These are phyloP conservation scores for Percopsis omiscomaycus DNA, from an alignment of 2,797 vertebrate species.

Conservation along the genomic window DNA sequence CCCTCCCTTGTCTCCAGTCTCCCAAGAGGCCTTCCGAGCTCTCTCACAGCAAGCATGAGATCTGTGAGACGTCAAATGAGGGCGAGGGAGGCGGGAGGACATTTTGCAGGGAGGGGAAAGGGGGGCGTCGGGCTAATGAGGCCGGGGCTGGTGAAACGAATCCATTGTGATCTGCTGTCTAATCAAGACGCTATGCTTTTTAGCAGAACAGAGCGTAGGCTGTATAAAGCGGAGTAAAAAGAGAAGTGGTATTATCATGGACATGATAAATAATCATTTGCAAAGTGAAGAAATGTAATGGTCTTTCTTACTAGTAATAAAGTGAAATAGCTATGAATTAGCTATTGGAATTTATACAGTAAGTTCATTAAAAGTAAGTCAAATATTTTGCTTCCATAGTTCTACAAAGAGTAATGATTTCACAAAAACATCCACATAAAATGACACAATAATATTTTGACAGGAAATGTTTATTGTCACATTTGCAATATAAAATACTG, in stretches of 20 bases:
- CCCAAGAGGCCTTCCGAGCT: slow-evolving; percentile 31
- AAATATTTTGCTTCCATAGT: no score
- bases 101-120: slow-evolving; percentile 28
- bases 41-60: slow-evolving; percentile 59
- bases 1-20: slow-evolving; percentile 51
- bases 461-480: slow-evolving; percentile 73
- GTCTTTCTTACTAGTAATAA: no score
- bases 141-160: slow-evolving; percentile 51
- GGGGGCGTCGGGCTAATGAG: slow-evolving; percentile 12
- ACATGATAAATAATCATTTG: no score
- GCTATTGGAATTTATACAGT: no score
- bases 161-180: slow-evolving; percentile 27
- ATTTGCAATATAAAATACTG: slow-evolving; percentile 73
- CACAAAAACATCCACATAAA: slow-evolving; percentile 14
- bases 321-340: no score
- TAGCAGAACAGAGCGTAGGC: no score
- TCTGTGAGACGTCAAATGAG: slow-evolving; percentile 36
- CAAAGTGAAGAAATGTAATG: no score
- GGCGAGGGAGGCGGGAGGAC: slow-evolving; percentile 23
- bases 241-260: not conserved
- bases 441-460: slow-evolving; percentile 26
- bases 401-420: no score
- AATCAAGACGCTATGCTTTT: slow-evolving; percentile 19
- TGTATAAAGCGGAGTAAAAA: not conserved
- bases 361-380: no score